Conservation (phyloP, 2,113 vertebrate species). For the Barnardius zonarius region DNA sequence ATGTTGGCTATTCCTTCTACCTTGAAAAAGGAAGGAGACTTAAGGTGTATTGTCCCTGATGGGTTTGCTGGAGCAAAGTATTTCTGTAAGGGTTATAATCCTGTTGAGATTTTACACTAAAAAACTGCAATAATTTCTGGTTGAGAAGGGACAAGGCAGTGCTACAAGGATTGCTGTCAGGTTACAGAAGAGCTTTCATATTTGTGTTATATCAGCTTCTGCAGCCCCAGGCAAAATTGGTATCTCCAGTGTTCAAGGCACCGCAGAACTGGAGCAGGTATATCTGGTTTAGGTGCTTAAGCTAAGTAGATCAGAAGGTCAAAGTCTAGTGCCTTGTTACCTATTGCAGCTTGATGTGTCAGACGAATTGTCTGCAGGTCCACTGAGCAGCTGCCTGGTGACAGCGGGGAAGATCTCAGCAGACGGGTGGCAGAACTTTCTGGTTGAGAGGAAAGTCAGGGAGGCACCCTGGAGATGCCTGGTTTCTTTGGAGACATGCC, state of each 20-base stretch:
- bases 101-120: background rate
- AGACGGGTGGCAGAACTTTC: background rate
- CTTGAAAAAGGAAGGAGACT: background rate
- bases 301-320: background rate
- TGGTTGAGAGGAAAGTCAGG: background rate
- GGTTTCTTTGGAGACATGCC: background rate
- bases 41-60: background rate
- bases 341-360: background rate
- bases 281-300: background rate
- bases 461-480: background rate
- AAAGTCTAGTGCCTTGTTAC: background rate
- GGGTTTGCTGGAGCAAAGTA: background rate
- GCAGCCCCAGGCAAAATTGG: background rate
- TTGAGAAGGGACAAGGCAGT: background rate
- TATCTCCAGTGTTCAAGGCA: background rate
- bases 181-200: background rate
- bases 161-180: background rate
- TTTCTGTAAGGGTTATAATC: background rate
- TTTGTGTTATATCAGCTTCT: background rate
- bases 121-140: background rate
- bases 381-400: background rate
- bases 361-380: background rate
- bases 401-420: background rate
- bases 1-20: background rate
- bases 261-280: rapidly evolving